phyloP scores from a whole-genome alignment of 1,140 invertebrate genomes.

The Schlechtendalia chinensis region DNA sequence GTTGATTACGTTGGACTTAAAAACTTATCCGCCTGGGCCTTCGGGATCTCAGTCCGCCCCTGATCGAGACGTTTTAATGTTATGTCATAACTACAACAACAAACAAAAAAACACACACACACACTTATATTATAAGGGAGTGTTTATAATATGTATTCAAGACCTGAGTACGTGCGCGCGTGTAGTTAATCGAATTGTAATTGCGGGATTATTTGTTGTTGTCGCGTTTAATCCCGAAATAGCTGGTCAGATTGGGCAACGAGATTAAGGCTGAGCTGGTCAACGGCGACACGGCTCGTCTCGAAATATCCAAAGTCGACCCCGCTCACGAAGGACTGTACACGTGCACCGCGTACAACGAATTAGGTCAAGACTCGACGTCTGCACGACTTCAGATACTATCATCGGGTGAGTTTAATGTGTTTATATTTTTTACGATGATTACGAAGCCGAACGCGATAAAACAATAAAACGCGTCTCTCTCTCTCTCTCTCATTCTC shows the following conservation, averaged over 20 bases:
- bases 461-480: too few relatives aligned
- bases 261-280: slow-evolving; percentile 66
- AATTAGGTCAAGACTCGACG: slow-evolving; percentile 73
- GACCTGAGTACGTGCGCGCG: too few relatives aligned
- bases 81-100: too few relatives aligned
- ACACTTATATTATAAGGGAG: too few relatives aligned
- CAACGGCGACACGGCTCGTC: slow-evolving; percentile 66
- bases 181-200: background rate
- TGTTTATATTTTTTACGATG: background rate
- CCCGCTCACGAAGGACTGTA: slow-evolving; percentile 89
- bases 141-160: too few relatives aligned
- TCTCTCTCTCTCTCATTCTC: too few relatives aligned
- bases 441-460: background rate
- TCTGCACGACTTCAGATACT: slow-evolving; percentile 74
- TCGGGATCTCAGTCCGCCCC: too few relatives aligned
- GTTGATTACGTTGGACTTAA: too few relatives aligned
- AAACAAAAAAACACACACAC: too few relatives aligned
- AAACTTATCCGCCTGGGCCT: too few relatives aligned
- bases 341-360: slow-evolving; percentile 77
- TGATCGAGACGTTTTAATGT: too few relatives aligned
- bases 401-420: slow-evolving; percentile 66
- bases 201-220: background rate
- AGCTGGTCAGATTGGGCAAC: slow-evolving; percentile 67
- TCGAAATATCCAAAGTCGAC: slow-evolving; percentile 73
- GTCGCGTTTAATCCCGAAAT: too few relatives aligned